A percentile compares a stretch with the other conserved stretches of the same genome.
phyloP scores from a whole-genome alignment of 2,888 invertebrate species.

The Syritta pipiens region DNA sequence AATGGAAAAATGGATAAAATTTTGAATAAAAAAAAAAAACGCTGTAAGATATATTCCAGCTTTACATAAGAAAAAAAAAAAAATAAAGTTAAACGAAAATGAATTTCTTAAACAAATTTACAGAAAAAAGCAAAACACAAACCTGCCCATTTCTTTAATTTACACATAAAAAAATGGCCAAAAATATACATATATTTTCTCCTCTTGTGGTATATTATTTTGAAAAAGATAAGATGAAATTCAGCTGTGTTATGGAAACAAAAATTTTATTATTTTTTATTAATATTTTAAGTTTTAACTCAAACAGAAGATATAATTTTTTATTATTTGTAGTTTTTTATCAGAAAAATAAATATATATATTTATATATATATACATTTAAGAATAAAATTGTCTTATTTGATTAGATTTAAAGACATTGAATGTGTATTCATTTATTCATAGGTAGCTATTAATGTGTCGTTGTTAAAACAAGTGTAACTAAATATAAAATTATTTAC shows the following conservation, averaged over 20 bases:
- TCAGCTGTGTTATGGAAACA: slow-evolving; percentile 54
- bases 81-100: too few species aligned
- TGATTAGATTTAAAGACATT: slow-evolving; percentile 39
- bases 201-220: slow-evolving; percentile 2
- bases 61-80: slow-evolving; percentile 34
- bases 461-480: slow-evolving; percentile 54
- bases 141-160: slow-evolving; percentile 48
- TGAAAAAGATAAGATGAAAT: slow-evolving; percentile 23
- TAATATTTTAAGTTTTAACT: too few species aligned
- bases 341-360: background rate
- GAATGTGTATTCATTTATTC: slow-evolving; percentile 52
- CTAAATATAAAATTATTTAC: slow-evolving; percentile 49
- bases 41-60: slow-evolving; percentile 62
- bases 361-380: slow-evolving; percentile 7
- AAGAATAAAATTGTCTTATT: slow-evolving; percentile 1
- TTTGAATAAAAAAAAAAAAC: slow-evolving; percentile 14
- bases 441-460: slow-evolving; percentile 63
- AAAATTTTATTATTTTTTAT: slow-evolving; percentile 2
- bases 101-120: slow-evolving; percentile 57
- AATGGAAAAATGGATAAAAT: slow-evolving; percentile 26
- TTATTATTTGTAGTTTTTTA: slow-evolving; percentile 3
- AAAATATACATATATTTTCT: slow-evolving; percentile 2
- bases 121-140: slow-evolving; percentile 28
- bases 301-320: too few species aligned
- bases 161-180: slow-evolving; percentile 43